A percentile compares a stretch with the other conserved stretches of the same genome.
Evolutionary conservation across 2,113 vertebrate species (phyloP).

Genomic region (Antigone vipio): DNA sequence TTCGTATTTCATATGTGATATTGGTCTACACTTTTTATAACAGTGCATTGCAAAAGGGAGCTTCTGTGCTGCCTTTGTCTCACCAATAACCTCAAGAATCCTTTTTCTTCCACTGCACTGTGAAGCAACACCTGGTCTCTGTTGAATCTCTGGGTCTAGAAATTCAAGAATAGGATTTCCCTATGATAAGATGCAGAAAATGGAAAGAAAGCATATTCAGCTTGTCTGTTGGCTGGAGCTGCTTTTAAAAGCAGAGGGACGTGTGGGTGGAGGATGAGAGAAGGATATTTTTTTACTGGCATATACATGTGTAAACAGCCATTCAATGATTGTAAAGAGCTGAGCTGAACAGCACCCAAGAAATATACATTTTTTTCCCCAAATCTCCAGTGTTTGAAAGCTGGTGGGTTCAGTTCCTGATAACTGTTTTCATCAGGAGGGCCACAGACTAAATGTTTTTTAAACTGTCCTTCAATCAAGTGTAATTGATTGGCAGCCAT

Average conservation of each 20-base stretch:
- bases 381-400: not conserved
- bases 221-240: not conserved
- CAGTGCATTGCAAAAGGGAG: not conserved
- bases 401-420: not conserved
- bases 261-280: constrained; percentile 16
- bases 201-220: not conserved
- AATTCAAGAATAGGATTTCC: not conserved
- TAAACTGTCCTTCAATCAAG: not conserved
- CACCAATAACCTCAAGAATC: not conserved
- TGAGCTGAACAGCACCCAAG: not conserved
- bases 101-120: not conserved
- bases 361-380: not conserved
- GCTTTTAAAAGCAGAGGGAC: not conserved
- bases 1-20: not conserved
- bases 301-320: constrained; percentile 4
- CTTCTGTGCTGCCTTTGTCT: not conserved
- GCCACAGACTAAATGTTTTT: not conserved
- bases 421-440: not conserved
- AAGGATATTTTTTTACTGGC: constrained; percentile 15
- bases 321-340: not conserved
- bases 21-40: not conserved
- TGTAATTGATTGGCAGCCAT: not conserved
- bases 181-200: not conserved
- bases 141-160: not conserved
- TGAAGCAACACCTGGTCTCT: rapidly evolving